Base-by-base conservation (phyloP, 2,113 vertebrate species). In the Rhinoderma darwinii region DNA sequence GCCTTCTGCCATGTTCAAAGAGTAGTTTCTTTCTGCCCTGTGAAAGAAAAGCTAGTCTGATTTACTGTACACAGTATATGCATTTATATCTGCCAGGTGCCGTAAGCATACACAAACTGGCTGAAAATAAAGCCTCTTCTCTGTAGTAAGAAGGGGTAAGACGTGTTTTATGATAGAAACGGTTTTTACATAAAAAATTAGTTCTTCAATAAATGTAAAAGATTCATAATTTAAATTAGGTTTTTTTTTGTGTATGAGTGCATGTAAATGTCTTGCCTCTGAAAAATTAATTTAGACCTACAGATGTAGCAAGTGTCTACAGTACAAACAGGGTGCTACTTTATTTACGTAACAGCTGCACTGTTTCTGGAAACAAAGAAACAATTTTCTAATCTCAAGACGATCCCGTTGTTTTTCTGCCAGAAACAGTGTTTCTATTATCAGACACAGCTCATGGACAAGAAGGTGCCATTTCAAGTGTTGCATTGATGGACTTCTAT, bases 1-100 rank as follows among this genome's bases (percentile, higher is more conserved):
- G 3, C 22, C 4, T 1, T 39, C 41, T 84, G 18, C 18, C 30
- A 56, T 73, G 47, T 84, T 84, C 82, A 74, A 84, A 84, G 82
- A 10, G 44, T 56, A 39, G 50, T 30, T 74, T 56, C 68, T 39
- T 72, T 25, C 8, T 74, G 47, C 43, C 14, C 1, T 18, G 20
- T 35, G 9, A 74, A 54, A 84, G 68, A 74, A 35, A 51, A 35
- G 72, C 18, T 7, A 72, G 43, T 43, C 39, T 72, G 12, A 18
- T 72, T 72, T 83, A 70, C 41, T 51, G n/a, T 37, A 9, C 2
- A 32, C 25, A 77, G 74, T 54, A 4, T 54, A 51, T 78, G 27
- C 27, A 78, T 30, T 35, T 11, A 35, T 78, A 17, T 54, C 30
- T 54, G 30, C 6, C 30, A 78, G 30, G 44, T 35, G 47, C 27